Base-by-base conservation (phyloP, 37 sponge, comb jelly and placozoan genomes). In the Aplysina aerophoba region DNA sequence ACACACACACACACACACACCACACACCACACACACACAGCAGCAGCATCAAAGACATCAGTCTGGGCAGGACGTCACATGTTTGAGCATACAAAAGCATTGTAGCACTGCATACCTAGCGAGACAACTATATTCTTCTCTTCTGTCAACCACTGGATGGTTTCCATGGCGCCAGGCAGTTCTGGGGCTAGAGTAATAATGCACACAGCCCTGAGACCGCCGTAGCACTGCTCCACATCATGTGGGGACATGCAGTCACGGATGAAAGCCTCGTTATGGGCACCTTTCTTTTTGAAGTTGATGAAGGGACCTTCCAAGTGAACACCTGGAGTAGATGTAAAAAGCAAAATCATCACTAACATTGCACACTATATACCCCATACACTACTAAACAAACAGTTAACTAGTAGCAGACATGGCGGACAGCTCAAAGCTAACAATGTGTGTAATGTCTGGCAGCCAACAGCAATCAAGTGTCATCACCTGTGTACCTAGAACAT, bases 301-400 rank as follows among this genome's bases (percentile, higher is more conserved):
- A 98, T 98, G 60, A 96, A 98, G 17, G 98, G 98, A 17, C 98
- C 98, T 83, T 98, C 98, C 17, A 92, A 79, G 64, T 98, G 98
- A 41, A 92, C 89, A 2, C 98, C 98, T 90, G 79, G 25, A 58
- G 33, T 30, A 35, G 11, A n/a, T 28, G 69, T 8, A 64, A 4
- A n/a, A 3, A 30, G 27, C 6, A 25, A 8, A 31, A 64, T 31
- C 30, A 11, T 44, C 50, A 44, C 50, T 44, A 8, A 44, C 50
- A 44, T 44, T 44, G 50, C 8, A 8, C n/a, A n/a, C n/a, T n/a
- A n/a, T n/a, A n/a, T n/a, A n/a, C n/a, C n/a, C n/a, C n/a, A n/a
- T n/a, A n/a, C n/a, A n/a, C n/a, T n/a, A n/a, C n/a, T n/a, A n/a
- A n/a, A n/a, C n/a, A n/a, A n/a, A n/a, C n/a, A n/a, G n/a, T n/a